phyloP scores from a whole-genome alignment of 2,888 invertebrate genomes.

The Achlya flavicornis region DNA sequence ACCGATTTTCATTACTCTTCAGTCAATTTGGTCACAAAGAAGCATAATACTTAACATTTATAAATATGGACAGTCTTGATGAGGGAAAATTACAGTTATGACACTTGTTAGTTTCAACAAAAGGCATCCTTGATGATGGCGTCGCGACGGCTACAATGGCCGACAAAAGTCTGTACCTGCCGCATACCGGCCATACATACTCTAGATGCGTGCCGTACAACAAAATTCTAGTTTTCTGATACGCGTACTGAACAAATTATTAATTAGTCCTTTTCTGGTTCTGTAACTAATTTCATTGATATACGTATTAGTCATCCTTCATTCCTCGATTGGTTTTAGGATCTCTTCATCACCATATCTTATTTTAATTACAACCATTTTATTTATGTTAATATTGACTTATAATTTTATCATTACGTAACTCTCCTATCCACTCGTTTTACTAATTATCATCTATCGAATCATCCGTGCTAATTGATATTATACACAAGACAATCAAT shows the following conservation, averaged over 20 bases:
- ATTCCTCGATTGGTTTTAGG: conserved; percentile 46
- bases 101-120: conserved; percentile 34
- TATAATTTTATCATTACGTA: not conserved
- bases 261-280: conserved; percentile 52
- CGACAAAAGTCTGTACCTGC: conserved; percentile 43
- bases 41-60: not conserved
- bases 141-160: conserved; percentile 56
- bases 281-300: conserved; percentile 51
- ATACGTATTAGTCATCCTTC: conserved; percentile 51
- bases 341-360: not conserved
- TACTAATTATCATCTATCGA: not conserved
- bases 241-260: conserved; percentile 63
- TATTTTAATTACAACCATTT: not conserved
- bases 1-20: conserved; percentile 7
- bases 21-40: not conserved
- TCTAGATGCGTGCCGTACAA: conserved; percentile 48
- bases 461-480: not conserved
- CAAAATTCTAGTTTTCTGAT: conserved; percentile 64
- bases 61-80: not conserved
- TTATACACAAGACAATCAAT: not conserved
- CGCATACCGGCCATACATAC: conserved; percentile 55
- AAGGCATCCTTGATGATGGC: conserved; percentile 52
- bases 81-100: conserved; percentile 11
- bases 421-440: not conserved
- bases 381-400: not conserved